Evolutionary conservation across 2,113 vertebrate species (phyloP), one percentile per base, ranked within the genome.

Genomic region (Genyomyrus donnyi): DNA sequence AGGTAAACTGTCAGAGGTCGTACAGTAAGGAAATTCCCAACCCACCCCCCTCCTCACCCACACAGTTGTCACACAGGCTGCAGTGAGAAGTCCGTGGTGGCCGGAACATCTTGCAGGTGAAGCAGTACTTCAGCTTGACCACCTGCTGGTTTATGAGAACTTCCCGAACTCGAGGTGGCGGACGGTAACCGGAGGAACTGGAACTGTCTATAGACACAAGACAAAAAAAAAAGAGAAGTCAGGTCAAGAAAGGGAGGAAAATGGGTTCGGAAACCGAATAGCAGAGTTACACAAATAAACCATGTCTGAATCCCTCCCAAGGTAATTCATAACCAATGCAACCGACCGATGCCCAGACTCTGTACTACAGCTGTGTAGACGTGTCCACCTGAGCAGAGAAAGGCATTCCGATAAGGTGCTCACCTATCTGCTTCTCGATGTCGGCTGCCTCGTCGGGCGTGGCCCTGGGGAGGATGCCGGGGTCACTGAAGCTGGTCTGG

Each of bases 81-180:
- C 98, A 99, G 96, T 99, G 98, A 0, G 98, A 98, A 93, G 98
- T 98, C 91, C 98, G 96, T 0, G 98, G 98, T 0, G 98, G 98
- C 8, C 98, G 96, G 93, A 99, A 99, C 97, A 99, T 98, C 93
- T 97, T 98, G 95, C 98, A 99, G 91, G 98, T 99, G 95, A 98
- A 98, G 95, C 98, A 99, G 94, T 98, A 99, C 93, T 99, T 99
- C 74, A 99, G 95, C 89, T 98, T 99, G 90, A 99, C 97, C 94
- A 97, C 94, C 90, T 98, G 97, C 93, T 98, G 97, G 66, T 99
- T 98, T 92, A 99, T 97, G 89, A 97, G 88, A 92, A 99, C 96
- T n/a, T 99, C 98, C 94, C 97, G 97, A 0, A 97, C 98, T 90
- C 97, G 97, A 1, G 98, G 98, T 0, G 98, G 97, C 0, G 97